Base-by-base conservation (phyloP, 2,113 vertebrate species). In the Melierax canorus region DNA sequence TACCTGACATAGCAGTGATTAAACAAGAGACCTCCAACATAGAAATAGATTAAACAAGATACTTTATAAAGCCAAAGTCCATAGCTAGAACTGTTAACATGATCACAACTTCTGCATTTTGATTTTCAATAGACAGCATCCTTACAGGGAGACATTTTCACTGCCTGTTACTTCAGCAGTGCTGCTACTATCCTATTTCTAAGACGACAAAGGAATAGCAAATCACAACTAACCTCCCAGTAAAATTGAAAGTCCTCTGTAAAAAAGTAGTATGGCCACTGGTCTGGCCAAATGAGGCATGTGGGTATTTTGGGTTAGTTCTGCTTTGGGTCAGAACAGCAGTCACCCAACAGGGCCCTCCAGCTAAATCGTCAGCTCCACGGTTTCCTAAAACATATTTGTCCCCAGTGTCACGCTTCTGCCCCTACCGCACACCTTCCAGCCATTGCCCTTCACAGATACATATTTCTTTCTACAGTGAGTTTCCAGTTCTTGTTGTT, bases 41-140 rank as follows among this genome's bases (percentile, higher is more conserved):
- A 45, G 69, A 94, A 95, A 94, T 24, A 89, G 60, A 94, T 95
- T 96, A 92, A 91, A 82, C 56, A 91, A 91, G 73, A 72, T 68
- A 64, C 56, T 75, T 96, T 85, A 51, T 81, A 94, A 93, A 95
- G 56, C 18, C 43, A 72, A 27, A 77, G 34, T 87, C 64, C n/a
- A 18, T 29, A 87, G 51, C 39, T 92, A 67, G 56, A 84, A 67
- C 68, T 72, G 64, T 87, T 94, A 84, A 76, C 53, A 22, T n/a
- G 75, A 62, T 62, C 51, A 67, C 46, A 63, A 9, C 17, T 84
- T 81, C 29, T 45, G 23, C 39, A 69, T 92, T 96, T 80, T 91
- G 27, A 60, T 86, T 94, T 87, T 91, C 38, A 59, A 45, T 22
- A 80, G 55, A 16, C 32, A 67, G 5, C 18, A 5, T 41, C 50